Evolutionary conservation across 1,140 invertebrate species (phyloP).

Genomic region (Protaetia brevitarsis): DNA sequence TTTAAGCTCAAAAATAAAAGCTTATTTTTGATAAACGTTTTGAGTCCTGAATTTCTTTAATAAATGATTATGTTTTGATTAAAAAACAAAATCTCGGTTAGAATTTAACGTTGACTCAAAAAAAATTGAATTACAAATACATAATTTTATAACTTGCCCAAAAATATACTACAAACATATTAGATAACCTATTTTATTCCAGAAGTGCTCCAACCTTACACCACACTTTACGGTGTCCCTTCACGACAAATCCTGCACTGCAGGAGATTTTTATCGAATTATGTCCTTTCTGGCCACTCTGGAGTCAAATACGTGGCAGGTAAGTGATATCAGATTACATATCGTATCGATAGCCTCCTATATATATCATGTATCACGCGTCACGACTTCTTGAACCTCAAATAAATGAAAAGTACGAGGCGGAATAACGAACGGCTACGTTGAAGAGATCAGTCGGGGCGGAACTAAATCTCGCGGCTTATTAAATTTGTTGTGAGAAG

Average conservation of each 20-base stretch:
- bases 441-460: not conserved
- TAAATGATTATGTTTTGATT: too few relatives aligned
- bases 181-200: not conserved
- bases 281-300: conserved; percentile 53
- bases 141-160: too few relatives aligned
- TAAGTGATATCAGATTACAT: conserved; percentile 43
- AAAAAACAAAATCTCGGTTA: too few relatives aligned
- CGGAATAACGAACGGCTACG: not conserved
- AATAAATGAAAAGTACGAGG: too few relatives aligned
- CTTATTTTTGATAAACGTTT: too few relatives aligned
- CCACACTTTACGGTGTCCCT: not conserved
- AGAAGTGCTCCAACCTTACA: not conserved
- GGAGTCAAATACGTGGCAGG: conserved; percentile 53
- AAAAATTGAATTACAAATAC: too few relatives aligned
- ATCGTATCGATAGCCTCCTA: too few relatives aligned
- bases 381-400: too few relatives aligned
- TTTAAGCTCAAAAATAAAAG: too few relatives aligned
- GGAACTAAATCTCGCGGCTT: not conserved
- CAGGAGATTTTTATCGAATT: conserved; percentile 19
- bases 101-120: too few relatives aligned
- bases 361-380: too few relatives aligned
- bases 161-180: not conserved
- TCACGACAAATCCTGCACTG: conserved; percentile 14
- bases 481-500: conserved; percentile 16
- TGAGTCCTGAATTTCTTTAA: too few relatives aligned